Base-by-base conservation (phyloP, 2,888 invertebrate species). In the Ochropleura leucogaster region DNA sequence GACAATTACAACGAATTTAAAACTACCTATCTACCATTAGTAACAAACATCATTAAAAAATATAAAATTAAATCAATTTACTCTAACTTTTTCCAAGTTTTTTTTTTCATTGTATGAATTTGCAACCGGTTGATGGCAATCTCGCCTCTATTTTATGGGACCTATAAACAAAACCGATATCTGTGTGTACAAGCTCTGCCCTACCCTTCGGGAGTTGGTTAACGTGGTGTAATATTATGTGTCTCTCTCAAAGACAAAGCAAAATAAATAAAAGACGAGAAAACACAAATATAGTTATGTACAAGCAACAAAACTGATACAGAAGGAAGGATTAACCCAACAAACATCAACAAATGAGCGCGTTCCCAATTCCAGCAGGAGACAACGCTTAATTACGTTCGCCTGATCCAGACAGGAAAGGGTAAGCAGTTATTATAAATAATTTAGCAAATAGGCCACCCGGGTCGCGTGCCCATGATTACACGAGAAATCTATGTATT, bases 351-450 rank as follows among this genome's bases (percentile, higher is more conserved):
- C 83, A 87, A 87, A 84, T 83, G 80, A 72, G 83, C 82, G 71
- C 79, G 83, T 88, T 89, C 85, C 81, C 87, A 88, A 89, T 90
- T 90, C 84, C 59, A 77, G 84, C 80, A 83, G 80, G 89, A 91
- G 91, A 92, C 89, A 89, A 89, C 91, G 89, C 89, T 90, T 91
- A 91, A 92, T 92, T 92, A 92, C 90, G 67, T 86, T 87, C 82
- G 89, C 87, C 90, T 91, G 89, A 87, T 89, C 88, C 85, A 80
- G 90, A 90, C 88, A 88, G 89, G 88, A 88, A 89, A 89, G 91
- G 91, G 90, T 89, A 87, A 88, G 87, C 89, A 88, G 90, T 90
- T 91, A 90, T 90, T 90, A 90, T 92, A 90, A 91, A 91, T 92
- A 92, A 91, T 91, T 92, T 88, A 90, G 76, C 86, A 89, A 91